phyloP scores from a whole-genome alignment of 2,113 vertebrate species.

The Salminus brasiliensis region DNA sequence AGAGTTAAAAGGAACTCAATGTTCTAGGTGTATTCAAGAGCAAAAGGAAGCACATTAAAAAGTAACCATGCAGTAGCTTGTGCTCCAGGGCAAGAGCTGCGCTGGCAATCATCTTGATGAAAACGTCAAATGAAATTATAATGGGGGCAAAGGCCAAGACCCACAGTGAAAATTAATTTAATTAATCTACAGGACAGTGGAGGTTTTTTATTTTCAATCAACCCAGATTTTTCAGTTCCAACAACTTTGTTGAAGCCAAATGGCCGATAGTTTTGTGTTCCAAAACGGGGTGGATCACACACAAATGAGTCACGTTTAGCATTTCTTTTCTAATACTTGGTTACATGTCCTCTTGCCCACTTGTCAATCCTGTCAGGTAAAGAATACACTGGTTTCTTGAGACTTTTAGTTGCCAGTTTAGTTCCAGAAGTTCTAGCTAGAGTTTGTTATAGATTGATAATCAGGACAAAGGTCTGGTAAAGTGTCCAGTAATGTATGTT shows the following conservation, averaged over 20 bases:
- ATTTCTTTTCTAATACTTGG: too few relatives aligned
- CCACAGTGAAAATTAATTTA: constrained; percentile 62
- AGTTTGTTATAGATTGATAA: too few relatives aligned
- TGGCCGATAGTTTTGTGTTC: not conserved
- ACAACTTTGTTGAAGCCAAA: not conserved
- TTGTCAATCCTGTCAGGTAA: too few relatives aligned
- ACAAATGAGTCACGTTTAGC: too few relatives aligned
- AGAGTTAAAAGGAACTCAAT: constrained; percentile 8
- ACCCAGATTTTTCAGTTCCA: not conserved
- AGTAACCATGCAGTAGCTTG: not conserved
- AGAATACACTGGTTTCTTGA: too few relatives aligned
- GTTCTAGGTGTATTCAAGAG: not conserved
- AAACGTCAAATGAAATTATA: constrained; percentile 39
- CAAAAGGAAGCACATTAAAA: constrained; percentile 10
- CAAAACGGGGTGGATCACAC: not conserved
- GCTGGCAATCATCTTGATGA: not conserved
- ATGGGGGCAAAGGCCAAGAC: constrained; percentile 40
- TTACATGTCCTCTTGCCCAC: too few relatives aligned
- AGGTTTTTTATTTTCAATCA: constrained; percentile 59
- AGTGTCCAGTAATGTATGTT: too few relatives aligned
- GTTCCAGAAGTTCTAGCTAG: too few relatives aligned
- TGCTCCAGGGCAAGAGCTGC: not conserved
- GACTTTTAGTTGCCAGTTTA: too few relatives aligned
- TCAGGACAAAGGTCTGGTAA: too few relatives aligned
- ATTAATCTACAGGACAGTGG: constrained; percentile 60